phyloP scores from a whole-genome alignment of 2,888 invertebrate species.

The Amblyjoppa proteus region DNA sequence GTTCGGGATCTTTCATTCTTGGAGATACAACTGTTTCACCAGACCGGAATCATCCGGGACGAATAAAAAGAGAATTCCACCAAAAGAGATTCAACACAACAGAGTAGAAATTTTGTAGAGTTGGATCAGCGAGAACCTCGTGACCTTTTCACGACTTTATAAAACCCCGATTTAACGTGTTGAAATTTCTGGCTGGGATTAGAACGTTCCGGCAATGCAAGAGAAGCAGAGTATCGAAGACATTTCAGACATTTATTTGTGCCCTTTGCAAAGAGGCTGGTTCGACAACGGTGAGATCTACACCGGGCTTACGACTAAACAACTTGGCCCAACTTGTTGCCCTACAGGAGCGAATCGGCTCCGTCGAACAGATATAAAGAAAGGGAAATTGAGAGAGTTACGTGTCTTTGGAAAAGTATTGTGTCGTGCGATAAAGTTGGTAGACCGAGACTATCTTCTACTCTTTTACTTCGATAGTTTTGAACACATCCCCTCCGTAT shows the following conservation, averaged over 20 bases:
- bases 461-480: conserved; percentile 56
- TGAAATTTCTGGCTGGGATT: not conserved
- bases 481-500: conserved; percentile 57
- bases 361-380: conserved; percentile 35
- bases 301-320: conserved; percentile 68
- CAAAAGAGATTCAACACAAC: not conserved
- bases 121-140: not conserved
- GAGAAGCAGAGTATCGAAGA: not conserved
- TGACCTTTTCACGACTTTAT: no score
- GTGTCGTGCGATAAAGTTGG: conserved; percentile 67
- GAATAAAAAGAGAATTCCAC: not conserved
- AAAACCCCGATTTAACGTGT: no score
- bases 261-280: not conserved
- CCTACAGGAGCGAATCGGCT: conserved; percentile 49
- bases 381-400: conserved; percentile 27
- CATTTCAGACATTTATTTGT: conserved; percentile 48
- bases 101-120: no score
- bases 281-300: conserved; percentile 2
- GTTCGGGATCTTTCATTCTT: no score
- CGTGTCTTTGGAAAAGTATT: conserved; percentile 56
- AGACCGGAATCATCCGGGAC: no score
- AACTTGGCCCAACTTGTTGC: conserved; percentile 80
- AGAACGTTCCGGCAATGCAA: not conserved
- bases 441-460: conserved; percentile 20
- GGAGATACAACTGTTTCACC: no score